Evolutionary conservation across 2,888 invertebrate genomes (phyloP).

Genomic region (Acrobasis repandana): DNA sequence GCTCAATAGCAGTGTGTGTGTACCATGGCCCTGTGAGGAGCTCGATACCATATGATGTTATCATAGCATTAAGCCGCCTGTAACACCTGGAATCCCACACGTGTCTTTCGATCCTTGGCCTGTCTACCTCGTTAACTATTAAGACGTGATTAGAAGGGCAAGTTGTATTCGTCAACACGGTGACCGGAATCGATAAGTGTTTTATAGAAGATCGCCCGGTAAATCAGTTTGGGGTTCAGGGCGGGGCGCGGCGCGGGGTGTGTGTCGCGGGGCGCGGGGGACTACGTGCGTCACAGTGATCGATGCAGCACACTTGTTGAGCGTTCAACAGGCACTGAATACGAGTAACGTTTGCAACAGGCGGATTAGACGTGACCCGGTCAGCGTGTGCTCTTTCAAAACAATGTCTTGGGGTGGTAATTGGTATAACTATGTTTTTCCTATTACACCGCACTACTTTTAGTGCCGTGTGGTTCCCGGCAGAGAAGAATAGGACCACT

Average conservation of each 20-base stretch:
- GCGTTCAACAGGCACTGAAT: conserved; percentile 71
- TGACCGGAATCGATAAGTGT: conserved; percentile 31
- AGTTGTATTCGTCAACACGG: not conserved
- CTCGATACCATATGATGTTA: too few relatives aligned
- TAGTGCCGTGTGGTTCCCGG: too few relatives aligned
- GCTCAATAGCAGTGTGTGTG: too few relatives aligned
- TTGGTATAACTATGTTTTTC: too few relatives aligned
- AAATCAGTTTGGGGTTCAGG: conserved; percentile 55
- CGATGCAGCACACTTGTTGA: conserved; percentile 81
- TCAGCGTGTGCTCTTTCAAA: conserved; percentile 18
- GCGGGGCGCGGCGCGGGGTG: conserved; percentile 33
- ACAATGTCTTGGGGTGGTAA: not conserved
- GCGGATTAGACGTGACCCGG: conserved; percentile 37
- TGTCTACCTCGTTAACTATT: too few relatives aligned
- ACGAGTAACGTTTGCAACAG: conserved; percentile 42
- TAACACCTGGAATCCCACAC: too few relatives aligned
- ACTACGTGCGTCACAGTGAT: conserved; percentile 68
- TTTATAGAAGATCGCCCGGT: conserved; percentile 49
- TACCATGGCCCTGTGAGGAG: too few relatives aligned
- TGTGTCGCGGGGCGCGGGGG: conserved; percentile 27
- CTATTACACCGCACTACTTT: too few relatives aligned
- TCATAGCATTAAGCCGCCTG: too few relatives aligned
- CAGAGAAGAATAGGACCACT: too few relatives aligned
- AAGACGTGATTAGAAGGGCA: too few relatives aligned
- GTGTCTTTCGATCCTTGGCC: too few relatives aligned